Evolutionary conservation across 2,113 vertebrate species (phyloP), one percentile per base, ranked within the genome.

Genomic region (Glareola pratincola): DNA sequence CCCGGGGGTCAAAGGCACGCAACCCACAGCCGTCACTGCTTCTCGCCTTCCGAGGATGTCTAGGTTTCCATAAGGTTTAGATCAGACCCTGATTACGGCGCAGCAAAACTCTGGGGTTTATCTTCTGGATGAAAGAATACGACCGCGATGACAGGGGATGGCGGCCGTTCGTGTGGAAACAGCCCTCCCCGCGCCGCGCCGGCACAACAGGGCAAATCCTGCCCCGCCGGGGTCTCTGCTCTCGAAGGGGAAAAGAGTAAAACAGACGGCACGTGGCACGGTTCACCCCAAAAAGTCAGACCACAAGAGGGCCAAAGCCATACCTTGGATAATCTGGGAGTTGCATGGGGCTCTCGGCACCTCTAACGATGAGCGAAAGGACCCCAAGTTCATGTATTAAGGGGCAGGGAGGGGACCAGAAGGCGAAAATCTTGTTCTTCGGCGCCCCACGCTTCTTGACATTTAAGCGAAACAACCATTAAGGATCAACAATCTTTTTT

Each of bases 181-280:
- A 68, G 27, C 30, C 92, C 27, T 77, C 39, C 21, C 45, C 0
- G 0, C 27, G 41, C 22, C 17, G 4, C 5, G 4, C 45, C 0
- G 2, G 63, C 37, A 76, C 29, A 20, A 16, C 30, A 15, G 69
- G 66, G 71, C 53, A 81, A 63, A 85, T 39, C 67, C 85, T 32
- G 41, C 73, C 24, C 18, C 0, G 0, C 54, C 16, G 60, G 32
- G 8, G 32, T 8, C 29, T 29, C 85, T 3, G 19, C 69, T 53
- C 47, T 22, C 11, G 47, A 11, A 48, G 47, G 21, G 21, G 10
- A 48, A 19, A 48, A 51, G 50, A 24, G 73, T 26, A n/a, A 59
- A 47, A 21, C 16, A 36, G 41, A 53, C 1, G 4, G 15, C 41
- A 14, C 13, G 13, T 41, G 63, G 53, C 81, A 91, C 12, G 32